Percentiles rank a stretch among this genome's conserved stretches.
Evolutionary conservation across 2,113 vertebrate species (phyloP).

Genomic region (Ciconia stormi): DNA sequence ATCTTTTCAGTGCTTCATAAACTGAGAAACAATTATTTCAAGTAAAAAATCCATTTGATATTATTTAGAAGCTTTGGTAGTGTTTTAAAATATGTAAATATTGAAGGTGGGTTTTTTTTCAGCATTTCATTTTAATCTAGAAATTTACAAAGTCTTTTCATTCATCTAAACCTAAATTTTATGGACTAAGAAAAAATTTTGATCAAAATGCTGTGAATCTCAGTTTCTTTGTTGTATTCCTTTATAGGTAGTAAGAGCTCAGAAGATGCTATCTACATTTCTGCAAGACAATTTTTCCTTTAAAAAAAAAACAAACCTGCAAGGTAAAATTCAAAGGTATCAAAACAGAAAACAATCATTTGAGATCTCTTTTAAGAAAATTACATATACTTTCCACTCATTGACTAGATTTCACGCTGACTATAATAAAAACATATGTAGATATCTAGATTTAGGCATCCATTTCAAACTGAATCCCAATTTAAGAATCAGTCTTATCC

Average conservation of each 20-base stretch:
- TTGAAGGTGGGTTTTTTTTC: accelerated
- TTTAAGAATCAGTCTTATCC: neutral
- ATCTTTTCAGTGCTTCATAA: neutral
- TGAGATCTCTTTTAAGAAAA: neutral
- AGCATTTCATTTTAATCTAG: neutral
- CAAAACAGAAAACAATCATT: neutral
- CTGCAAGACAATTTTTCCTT: neutral
- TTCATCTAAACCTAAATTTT: neutral
- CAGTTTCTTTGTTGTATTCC: neutral
- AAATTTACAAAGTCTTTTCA: neutral
- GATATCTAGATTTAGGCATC: neutral
- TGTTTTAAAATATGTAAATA: neutral
- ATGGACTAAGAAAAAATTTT: neutral
- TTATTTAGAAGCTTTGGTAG: neutral
- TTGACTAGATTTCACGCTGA: neutral
- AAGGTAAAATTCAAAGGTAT: neutral
- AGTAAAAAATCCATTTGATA: neutral
- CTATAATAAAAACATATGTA: neutral
- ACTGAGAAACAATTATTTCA: neutral
- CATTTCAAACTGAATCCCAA: neutral
- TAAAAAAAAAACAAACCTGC: neutral
- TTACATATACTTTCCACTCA: neutral
- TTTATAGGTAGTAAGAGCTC: neutral
- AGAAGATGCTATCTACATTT: neutral
- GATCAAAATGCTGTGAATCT: neutral